Conservation (phyloP, 2,797 vertebrate genomes). For the Sarcophilus harrisii region DNA sequence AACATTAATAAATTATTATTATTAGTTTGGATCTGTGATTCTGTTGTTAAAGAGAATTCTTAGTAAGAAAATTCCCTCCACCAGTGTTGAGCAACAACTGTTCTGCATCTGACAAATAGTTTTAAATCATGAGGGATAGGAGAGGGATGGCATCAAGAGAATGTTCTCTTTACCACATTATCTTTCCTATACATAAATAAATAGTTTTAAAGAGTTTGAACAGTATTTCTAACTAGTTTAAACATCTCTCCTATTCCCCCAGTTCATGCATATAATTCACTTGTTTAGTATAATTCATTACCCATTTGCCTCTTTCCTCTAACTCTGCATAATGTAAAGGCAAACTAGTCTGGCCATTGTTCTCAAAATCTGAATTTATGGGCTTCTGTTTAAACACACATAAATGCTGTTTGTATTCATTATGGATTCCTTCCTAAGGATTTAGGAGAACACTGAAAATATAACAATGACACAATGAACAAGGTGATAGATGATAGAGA, state of each 20-base stretch:
- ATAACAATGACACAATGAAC: not conserved
- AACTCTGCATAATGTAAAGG: constrained; percentile 10
- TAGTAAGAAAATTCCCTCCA: not conserved
- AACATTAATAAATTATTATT: not conserved
- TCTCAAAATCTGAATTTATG: constrained; percentile 26
- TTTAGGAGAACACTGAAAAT: not conserved
- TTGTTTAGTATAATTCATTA: not conserved
- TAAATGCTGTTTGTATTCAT: not conserved
- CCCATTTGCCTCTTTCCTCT: accelerated
- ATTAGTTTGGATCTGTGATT: not conserved
- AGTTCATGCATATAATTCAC: not conserved
- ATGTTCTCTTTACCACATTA: not conserved
- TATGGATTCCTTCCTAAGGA: not conserved
- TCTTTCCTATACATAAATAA: not conserved
- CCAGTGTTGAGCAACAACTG: not conserved
- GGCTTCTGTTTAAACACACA: not conserved
- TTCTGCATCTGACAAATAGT: not conserved
- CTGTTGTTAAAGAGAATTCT: not conserved
- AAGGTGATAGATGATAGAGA: not conserved
- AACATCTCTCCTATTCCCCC: not conserved
- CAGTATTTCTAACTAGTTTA: not conserved
- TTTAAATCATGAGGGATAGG: not conserved
- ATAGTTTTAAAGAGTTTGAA: not conserved
- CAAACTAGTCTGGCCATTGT: not conserved
- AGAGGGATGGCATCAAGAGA: too few species aligned